Conservation (phyloP, 2,888 invertebrate species). For the Epinotia ramella region DNA sequence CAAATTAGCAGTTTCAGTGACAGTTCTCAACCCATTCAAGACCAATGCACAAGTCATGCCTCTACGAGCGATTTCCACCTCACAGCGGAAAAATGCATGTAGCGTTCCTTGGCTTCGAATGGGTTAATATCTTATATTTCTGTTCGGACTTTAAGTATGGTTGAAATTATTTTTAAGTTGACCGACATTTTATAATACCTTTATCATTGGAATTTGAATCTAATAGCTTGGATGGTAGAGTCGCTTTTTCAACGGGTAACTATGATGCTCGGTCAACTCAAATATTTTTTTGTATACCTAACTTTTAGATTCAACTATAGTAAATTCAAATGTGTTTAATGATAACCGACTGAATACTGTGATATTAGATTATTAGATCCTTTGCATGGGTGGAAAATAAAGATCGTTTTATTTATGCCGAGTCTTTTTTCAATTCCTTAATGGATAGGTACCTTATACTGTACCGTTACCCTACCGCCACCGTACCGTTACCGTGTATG, state of each 20-base stretch:
- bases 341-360: conserved; percentile 69
- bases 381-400: conserved; percentile 58
- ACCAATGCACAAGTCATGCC: too few species aligned
- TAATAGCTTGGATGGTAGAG: too few species aligned
- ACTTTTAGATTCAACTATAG: neutral
- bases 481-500: neutral
- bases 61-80: too few species aligned
- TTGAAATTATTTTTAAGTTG: too few species aligned
- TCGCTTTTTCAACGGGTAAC: too few species aligned
- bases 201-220: too few species aligned
- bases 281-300: neutral
- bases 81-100: too few species aligned
- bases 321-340: conserved; percentile 1
- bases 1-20: neutral
- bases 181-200: too few species aligned
- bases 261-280: too few species aligned
- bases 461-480: too few species aligned
- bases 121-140: neutral
- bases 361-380: conserved; percentile 77
- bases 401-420: conserved; percentile 48
- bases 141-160: neutral
- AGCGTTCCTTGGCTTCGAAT: too few species aligned
- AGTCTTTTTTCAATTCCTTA: conserved; percentile 38
- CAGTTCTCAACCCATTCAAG: neutral
- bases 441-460: neutral